phyloP scores from a whole-genome alignment of 2,888 invertebrate species.

The Plebejus argus region DNA sequence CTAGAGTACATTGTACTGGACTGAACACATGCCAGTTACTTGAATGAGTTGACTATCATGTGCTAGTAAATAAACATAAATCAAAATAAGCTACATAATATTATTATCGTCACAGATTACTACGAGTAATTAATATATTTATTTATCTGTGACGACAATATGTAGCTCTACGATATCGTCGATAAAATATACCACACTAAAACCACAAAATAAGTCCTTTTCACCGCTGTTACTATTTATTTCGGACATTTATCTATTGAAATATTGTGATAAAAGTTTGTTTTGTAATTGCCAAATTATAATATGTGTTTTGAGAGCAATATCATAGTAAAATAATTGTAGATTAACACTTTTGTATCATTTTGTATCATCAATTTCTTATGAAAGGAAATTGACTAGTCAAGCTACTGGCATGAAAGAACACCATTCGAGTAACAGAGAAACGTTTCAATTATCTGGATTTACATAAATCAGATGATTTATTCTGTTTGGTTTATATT shows the following conservation, averaged over 20 bases:
- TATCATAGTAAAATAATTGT: too few species aligned
- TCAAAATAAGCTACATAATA: too few species aligned
- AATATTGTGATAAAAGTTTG: neutral
- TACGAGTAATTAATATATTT: too few species aligned
- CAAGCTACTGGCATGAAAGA: neutral
- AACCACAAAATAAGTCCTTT: too few species aligned
- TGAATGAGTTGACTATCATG: neutral
- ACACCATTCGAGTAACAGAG: neutral
- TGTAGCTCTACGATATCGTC: too few species aligned
- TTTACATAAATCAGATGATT: constrained; percentile 22
- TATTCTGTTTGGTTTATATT: constrained; percentile 14
- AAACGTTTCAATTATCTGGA: constrained; percentile 17
- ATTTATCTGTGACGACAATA: too few species aligned
- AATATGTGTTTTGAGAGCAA: neutral
- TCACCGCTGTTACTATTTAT: too few species aligned
- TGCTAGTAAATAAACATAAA: neutral
- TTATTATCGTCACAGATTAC: too few species aligned
- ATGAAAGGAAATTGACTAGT: too few species aligned
- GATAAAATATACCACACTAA: too few species aligned
- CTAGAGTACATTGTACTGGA: neutral
- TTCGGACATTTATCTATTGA: neutral
- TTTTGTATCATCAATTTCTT: too few species aligned
- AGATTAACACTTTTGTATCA: too few species aligned
- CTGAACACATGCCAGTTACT: neutral
- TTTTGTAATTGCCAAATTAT: neutral